Evolutionary conservation across 2,888 invertebrate genomes (phyloP).

Genomic region (Sipha maydis): DNA sequence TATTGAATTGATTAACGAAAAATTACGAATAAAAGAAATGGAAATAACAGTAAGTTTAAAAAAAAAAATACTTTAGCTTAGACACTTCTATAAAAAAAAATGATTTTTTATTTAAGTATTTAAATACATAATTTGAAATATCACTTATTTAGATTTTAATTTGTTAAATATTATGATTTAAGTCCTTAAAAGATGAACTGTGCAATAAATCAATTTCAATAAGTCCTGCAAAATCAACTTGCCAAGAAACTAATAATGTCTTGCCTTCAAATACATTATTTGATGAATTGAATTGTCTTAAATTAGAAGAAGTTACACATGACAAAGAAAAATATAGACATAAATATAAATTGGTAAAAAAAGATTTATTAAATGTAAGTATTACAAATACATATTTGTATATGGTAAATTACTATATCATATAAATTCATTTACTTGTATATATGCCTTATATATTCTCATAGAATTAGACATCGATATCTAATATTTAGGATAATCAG

Average conservation of each 20-base stretch:
- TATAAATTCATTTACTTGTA: too few relatives aligned
- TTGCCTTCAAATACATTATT: slow-evolving; percentile 41
- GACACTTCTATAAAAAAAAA: too few relatives aligned
- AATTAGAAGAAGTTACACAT: slow-evolving; percentile 54
- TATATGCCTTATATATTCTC: too few relatives aligned
- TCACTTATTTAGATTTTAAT: neutral
- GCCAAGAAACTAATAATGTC: neutral
- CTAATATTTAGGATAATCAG: too few relatives aligned
- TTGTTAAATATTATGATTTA: neutral
- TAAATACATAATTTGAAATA: too few relatives aligned
- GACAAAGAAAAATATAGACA: slow-evolving; percentile 59
- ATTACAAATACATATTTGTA: neutral
- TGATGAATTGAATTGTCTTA: slow-evolving; percentile 51
- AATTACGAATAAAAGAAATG: neutral
- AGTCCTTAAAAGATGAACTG: slow-evolving; percentile 56
- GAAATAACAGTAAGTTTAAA: slow-evolving; percentile 53
- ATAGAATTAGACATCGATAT: too few relatives aligned
- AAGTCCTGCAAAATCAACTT: slow-evolving; percentile 17
- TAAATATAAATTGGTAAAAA: slow-evolving; percentile 48
- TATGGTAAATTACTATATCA: too few relatives aligned
- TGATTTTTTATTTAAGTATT: too few relatives aligned
- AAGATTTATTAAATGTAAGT: slow-evolving; percentile 44
- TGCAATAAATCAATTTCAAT: slow-evolving; percentile 44
- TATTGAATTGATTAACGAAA: slow-evolving; percentile 11
- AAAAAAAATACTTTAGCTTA: neutral